Evolutionary conservation across 2,888 invertebrate genomes (phyloP), one percentile per base, ranked within the genome.

Genomic region (Julus scanicus): DNA sequence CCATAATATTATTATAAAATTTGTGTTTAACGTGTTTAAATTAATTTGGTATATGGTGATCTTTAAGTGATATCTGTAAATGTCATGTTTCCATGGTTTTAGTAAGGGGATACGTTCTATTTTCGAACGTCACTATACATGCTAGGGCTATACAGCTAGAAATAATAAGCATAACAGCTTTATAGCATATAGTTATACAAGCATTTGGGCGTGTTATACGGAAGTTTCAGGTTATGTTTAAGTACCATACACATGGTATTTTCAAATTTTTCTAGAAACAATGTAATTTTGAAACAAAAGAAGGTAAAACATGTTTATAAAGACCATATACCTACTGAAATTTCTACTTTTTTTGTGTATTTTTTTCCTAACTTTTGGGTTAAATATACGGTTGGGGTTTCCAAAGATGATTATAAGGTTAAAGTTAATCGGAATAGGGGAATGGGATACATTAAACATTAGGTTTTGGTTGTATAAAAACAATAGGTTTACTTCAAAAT

Each of bases 331-430:
- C 57, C 63, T 80, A 80, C 80, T 80, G 80, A 80, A 11, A 80
- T 9, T 80, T 71, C 20, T 63, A 29, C 29, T 1, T 29, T 29
- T 29, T 29, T 29, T 29, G 29, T 29, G 29, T 29, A 0, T 63
- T 71, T 71, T 29, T 80, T 80, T 80, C 13, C 37, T 0, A 37
- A 80, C 13, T 37, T 80, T 80, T 80, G 37, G 37, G 37, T 37
- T 80, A 80, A 80, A 80, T 80, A 80, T 80, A 80, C 29, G 37
- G 80, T 80, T 80, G n/a, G 37, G 80, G 80, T 80, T 80, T 80
- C 37, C 29, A 37, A 80, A 29, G 13, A 80, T 80, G 80, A 80
- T 80, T 80, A 80, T 29, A 13, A 37, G 80, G 80, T 80, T 80
- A 80, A 37, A 80, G 80, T 80, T 37, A 80, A 80, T 80, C 80